A percentile compares a stretch with the other conserved stretches of the same genome.
Evolutionary conservation across 1,140 invertebrate species (phyloP).

Genomic region (Monochamus saltuarius): DNA sequence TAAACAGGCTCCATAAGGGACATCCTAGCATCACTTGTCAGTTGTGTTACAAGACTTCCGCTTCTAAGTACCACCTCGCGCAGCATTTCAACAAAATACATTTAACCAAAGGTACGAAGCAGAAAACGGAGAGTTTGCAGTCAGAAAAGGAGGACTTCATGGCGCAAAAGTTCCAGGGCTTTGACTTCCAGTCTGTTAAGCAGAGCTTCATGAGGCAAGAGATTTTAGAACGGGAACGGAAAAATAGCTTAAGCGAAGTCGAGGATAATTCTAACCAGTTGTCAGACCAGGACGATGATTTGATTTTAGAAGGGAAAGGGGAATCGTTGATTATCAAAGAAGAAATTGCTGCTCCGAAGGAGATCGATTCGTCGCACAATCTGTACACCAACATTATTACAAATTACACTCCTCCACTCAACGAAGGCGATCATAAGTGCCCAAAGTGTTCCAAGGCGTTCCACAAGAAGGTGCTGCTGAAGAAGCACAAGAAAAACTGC

Average conservation of each 20-base stretch:
- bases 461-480: slow-evolving; percentile 56
- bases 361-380: slow-evolving; percentile 43
- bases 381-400: slow-evolving; percentile 50
- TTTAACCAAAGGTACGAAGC: slow-evolving; percentile 52
- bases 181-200: slow-evolving; percentile 41
- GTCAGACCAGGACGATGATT: slow-evolving; percentile 4
- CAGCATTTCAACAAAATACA: slow-evolving; percentile 63
- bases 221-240: slow-evolving; percentile 22
- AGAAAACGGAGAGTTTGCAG: slow-evolving; percentile 25
- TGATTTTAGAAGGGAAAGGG: neutral
- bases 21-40: slow-evolving; percentile 63
- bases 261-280: slow-evolving; percentile 6
- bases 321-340: slow-evolving; percentile 1
- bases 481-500: slow-evolving; percentile 61
- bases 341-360: slow-evolving; percentile 35
- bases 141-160: slow-evolving; percentile 40
- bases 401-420: slow-evolving; percentile 48
- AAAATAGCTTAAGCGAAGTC: slow-evolving; percentile 5
- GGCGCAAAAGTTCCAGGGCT: slow-evolving; percentile 39
- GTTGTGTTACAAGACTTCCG: slow-evolving; percentile 61
- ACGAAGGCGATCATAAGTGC: slow-evolving; percentile 56
- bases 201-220: slow-evolving; percentile 45
- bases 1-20: slow-evolving; percentile 62
- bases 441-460: slow-evolving; percentile 59
- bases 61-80: slow-evolving; percentile 60